Conservation (phyloP, 2,113 vertebrate genomes). For the Callithrix jacchus region DNA sequence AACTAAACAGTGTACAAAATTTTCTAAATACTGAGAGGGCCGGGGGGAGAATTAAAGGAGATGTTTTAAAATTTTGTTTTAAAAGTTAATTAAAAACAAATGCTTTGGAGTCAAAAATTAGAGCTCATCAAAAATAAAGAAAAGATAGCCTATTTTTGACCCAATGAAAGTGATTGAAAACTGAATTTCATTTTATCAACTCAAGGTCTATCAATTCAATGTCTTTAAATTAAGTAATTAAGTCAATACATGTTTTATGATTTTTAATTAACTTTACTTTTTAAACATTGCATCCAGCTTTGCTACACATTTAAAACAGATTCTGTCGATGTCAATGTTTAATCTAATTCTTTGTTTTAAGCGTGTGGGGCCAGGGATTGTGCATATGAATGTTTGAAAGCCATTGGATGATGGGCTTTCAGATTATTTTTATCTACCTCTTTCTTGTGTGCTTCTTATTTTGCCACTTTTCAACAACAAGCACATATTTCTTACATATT, state of each 20-base stretch:
- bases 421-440: conserved; percentile 2
- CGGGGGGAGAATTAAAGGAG: background rate
- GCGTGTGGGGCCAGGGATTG: background rate
- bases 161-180: conserved; percentile 52
- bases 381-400: background rate
- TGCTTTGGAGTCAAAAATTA: conserved; percentile 21
- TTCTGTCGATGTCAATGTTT: background rate
- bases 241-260: conserved; percentile 61
- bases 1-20: background rate
- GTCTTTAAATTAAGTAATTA: conserved; percentile 70
- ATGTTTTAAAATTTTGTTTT: background rate
- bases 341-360: background rate
- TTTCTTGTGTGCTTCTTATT: conserved; percentile 33
- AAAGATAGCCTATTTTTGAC: conserved; percentile 61
- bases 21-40: background rate
- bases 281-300: conserved; percentile 21
- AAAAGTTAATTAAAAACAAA: conserved; percentile 62
- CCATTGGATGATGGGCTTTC: background rate
- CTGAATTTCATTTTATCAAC: conserved; percentile 49
- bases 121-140: conserved; percentile 60
- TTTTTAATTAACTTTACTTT: conserved; percentile 65
- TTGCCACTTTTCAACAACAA: conserved; percentile 14
- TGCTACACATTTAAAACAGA: conserved; percentile 20
- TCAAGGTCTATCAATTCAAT: conserved; percentile 50
- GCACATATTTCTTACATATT: background rate